A percentile compares a stretch with the other conserved stretches of the same genome.
Conservation (phyloP, 53 echinoderm and acorn worm species). For the Henricia sp. region DNA sequence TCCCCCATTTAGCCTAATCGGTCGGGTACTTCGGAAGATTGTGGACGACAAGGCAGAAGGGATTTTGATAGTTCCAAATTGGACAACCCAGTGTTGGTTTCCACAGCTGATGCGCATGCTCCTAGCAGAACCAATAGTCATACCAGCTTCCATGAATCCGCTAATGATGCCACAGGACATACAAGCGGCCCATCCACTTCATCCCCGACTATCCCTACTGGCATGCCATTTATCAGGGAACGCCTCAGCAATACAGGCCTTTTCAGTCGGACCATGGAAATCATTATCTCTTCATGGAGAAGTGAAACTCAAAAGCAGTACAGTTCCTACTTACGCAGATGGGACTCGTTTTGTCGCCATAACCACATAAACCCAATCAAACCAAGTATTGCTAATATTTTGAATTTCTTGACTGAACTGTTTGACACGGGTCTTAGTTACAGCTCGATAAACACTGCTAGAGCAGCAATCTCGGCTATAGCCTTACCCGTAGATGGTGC, state of each 20-base stretch:
- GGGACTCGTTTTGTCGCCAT: neutral
- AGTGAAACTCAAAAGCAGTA: constrained; percentile 13
- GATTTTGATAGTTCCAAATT: constrained; percentile 6
- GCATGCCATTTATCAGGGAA: constrained; percentile 28
- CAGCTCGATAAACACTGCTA: neutral
- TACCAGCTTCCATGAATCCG: neutral
- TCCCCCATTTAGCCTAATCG: constrained; percentile 23
- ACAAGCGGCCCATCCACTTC: neutral
- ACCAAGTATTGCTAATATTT: neutral
- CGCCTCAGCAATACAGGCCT: neutral
- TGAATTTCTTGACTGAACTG: neutral
- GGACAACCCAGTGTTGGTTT: neutral
- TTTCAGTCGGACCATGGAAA: neutral
- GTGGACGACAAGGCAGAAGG: neutral
- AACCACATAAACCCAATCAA: neutral
- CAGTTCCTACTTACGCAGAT: neutral
- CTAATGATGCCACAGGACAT: constrained; percentile 2
- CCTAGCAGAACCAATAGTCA: neutral
- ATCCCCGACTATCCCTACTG: neutral
- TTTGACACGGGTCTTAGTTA: constrained; percentile 20
- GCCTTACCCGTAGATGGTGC: neutral
- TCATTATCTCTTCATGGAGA: constrained; percentile 8
- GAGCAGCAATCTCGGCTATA: constrained; percentile 1
- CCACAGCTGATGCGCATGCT: neutral
- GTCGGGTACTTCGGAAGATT: constrained; percentile 26